These are phyloP conservation scores for Jacana jacana DNA, from an alignment of 2,113 vertebrate genomes.

Conservation along the genomic window DNA sequence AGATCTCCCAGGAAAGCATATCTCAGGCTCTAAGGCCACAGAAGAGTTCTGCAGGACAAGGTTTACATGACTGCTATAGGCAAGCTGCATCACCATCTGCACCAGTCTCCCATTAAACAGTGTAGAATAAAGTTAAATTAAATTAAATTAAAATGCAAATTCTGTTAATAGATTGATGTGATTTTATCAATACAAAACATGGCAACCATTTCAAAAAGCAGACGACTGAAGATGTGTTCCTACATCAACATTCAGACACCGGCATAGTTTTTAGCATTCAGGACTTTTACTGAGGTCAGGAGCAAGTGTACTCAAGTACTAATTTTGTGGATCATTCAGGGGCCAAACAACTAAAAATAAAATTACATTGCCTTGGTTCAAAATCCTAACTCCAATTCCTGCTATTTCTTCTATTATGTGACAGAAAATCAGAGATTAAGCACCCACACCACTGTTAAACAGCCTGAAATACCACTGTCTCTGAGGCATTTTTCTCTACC, in stretches of 20 bases:
- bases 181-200: not conserved
- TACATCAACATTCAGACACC: not conserved
- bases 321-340: not conserved
- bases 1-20: not conserved
- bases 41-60: not conserved
- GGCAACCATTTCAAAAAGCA: not conserved
- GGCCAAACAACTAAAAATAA: not conserved
- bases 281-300: not conserved
- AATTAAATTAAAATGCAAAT: too few relatives aligned
- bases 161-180: not conserved
- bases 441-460: not conserved
- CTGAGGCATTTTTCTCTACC: not conserved
- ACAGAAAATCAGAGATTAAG: not conserved
- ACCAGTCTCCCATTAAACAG: not conserved
- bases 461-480: not conserved
- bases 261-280: not conserved
- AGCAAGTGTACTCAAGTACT: not conserved
- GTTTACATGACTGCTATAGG: not conserved
- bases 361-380: not conserved
- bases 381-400: not conserved
- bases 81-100: not conserved
- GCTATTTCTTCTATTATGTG: not conserved
- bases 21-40: not conserved
- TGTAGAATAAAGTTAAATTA: not conserved
- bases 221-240: not conserved